Percentiles rank a stretch among this genome's conserved stretches.
These are phyloP conservation scores for Rhinogobius similis DNA, from an alignment of 2,113 vertebrate species.

Conservation along the genomic window DNA sequence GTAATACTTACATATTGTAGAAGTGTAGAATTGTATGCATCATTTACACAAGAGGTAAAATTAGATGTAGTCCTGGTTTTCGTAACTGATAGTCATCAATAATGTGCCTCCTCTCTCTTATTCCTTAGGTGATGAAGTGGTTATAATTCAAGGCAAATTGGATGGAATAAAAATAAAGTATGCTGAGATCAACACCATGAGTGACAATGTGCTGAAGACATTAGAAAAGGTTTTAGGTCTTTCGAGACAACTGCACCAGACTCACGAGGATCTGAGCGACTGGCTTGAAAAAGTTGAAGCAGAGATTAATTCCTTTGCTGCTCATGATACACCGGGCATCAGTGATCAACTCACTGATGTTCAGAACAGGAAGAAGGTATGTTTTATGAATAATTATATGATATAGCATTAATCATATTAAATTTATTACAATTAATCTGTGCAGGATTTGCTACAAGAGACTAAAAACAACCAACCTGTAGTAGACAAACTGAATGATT, in stretches of 20 bases:
- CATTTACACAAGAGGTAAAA: no score
- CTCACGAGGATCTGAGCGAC: slow-evolving; percentile 80
- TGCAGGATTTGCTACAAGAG: slow-evolving; percentile 86
- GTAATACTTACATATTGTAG: neutral
- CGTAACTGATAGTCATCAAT: neutral
- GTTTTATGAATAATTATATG: neutral
- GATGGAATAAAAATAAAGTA: slow-evolving; percentile 94
- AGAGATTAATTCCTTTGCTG: slow-evolving; percentile 80
- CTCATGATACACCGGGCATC: slow-evolving; percentile 64
- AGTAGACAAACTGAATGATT: slow-evolving; percentile 89
- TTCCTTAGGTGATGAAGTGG: slow-evolving; percentile 92
- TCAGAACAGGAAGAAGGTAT: slow-evolving; percentile 88
- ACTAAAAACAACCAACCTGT: slow-evolving; percentile 81
- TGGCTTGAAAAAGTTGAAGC: slow-evolving; percentile 88
- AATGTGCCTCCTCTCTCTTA: neutral
- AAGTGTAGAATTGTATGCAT: neutral
- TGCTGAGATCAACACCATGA: slow-evolving; percentile 87
- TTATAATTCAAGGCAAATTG: slow-evolving; percentile 95
- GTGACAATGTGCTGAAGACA: slow-evolving; percentile 82
- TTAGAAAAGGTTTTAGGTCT: slow-evolving; percentile 87
- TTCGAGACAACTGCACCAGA: slow-evolving; percentile 80
- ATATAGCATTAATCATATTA: neutral
- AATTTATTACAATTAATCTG: neutral
- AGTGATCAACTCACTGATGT: slow-evolving; percentile 81
- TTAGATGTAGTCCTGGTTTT: neutral